Conservation (phyloP, 2,888 invertebrate species). For the Cryptops parisi region DNA sequence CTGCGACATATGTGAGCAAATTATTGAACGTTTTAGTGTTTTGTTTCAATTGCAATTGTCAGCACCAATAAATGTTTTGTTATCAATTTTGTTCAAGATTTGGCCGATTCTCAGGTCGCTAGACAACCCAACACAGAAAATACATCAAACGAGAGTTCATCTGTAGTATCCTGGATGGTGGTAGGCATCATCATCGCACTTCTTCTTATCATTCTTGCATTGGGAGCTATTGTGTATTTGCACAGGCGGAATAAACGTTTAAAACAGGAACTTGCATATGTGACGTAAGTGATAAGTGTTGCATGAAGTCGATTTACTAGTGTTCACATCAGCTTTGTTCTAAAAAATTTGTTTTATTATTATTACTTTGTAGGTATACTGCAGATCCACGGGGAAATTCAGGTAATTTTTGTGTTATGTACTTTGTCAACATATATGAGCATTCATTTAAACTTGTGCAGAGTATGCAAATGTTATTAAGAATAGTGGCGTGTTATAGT, state of each 20-base stretch:
- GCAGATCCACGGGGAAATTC: conserved; percentile 30
- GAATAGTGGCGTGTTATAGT: no score
- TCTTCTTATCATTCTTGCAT: conserved; percentile 45
- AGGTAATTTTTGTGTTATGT: conserved; percentile 32
- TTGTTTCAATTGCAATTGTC: no score
- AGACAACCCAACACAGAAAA: not conserved
- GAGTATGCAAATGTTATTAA: no score
- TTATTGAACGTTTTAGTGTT: no score
- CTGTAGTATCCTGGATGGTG: conserved; percentile 40
- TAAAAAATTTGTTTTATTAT: not conserved
- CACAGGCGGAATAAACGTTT: conserved; percentile 62
- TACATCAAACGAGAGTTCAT: conserved; percentile 24
- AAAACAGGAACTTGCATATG: conserved; percentile 74
- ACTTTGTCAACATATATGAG: no score
- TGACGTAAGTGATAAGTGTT: conserved; percentile 66
- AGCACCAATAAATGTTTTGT: no score
- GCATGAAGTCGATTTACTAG: not conserved
- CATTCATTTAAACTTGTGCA: no score
- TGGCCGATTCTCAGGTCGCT: no score
- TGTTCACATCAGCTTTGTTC: not conserved
- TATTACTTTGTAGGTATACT: conserved; percentile 18
- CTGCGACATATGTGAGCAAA: conserved; percentile 40
- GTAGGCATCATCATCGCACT: conserved; percentile 48
- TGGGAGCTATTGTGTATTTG: conserved; percentile 56
- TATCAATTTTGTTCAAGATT: no score